A percentile compares a stretch with the other conserved stretches of the same genome.
Evolutionary conservation across 2,888 invertebrate species (phyloP).

Genomic region (Leucoptera coffeella): DNA sequence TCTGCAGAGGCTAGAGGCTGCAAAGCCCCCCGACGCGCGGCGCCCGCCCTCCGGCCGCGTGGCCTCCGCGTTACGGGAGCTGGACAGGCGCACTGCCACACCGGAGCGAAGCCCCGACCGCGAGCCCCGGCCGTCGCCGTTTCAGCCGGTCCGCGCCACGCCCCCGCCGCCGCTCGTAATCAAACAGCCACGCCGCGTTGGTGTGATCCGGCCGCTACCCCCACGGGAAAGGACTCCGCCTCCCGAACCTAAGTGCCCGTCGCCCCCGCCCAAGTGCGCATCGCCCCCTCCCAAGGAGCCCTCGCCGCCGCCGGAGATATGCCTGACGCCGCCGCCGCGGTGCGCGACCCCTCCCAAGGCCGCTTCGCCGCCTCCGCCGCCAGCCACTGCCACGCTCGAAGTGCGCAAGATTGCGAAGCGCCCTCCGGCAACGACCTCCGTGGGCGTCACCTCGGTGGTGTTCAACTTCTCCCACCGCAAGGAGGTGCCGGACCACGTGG

Average conservation of each 20-base stretch:
- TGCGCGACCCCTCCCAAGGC: too few species aligned
- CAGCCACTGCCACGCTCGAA: too few species aligned
- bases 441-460: conserved; percentile 74
- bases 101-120: too few species aligned
- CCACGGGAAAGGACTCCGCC: conserved; percentile 10
- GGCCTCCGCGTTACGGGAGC: conserved; percentile 26
- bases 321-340: too few species aligned
- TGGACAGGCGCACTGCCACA: conserved; percentile 25
- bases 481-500: conserved; percentile 86
- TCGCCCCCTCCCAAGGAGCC: too few species aligned
- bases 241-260: conserved; percentile 5
- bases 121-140: conserved; percentile 14
- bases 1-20: conserved; percentile 80
- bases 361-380: too few species aligned
- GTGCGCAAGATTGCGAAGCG: conserved; percentile 19
- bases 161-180: conserved; percentile 33
- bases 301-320: too few species aligned
- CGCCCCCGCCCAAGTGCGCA: too few species aligned
- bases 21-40: conserved; percentile 53
- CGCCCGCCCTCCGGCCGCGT: conserved; percentile 48
- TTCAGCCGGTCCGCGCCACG: conserved; percentile 16
- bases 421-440: conserved; percentile 44
- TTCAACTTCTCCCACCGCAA: conserved; percentile 83
- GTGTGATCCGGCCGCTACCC: conserved; percentile 52
- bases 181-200: conserved; percentile 40